A percentile compares a stretch with the other conserved stretches of the same genome.
These are phyloP conservation scores for Oophaga pumilio DNA, from an alignment of 2,113 vertebrate species.

Conservation along the genomic window DNA sequence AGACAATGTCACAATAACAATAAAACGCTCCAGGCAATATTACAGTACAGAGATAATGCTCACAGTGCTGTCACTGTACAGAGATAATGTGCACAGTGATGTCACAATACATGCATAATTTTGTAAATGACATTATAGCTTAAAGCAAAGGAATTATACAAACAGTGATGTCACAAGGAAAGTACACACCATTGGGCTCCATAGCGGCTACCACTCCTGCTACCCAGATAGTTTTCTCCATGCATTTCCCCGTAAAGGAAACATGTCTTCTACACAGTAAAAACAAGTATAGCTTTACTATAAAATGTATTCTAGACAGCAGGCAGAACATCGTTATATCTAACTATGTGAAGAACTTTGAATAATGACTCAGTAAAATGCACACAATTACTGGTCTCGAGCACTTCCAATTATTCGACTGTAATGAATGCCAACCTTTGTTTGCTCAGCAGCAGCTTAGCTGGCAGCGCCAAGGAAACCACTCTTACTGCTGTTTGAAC, in stretches of 20 bases:
- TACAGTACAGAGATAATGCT: too few relatives aligned
- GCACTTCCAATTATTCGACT: not conserved
- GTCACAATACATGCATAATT: too few relatives aligned
- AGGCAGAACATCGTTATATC: not conserved
- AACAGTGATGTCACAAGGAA: too few relatives aligned
- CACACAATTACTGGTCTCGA: constrained; percentile 10
- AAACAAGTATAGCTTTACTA: not conserved
- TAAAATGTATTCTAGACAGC: not conserved
- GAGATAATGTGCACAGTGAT: too few relatives aligned
- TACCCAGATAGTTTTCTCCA: not conserved
- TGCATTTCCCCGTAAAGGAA: not conserved
- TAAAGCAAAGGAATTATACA: too few relatives aligned
- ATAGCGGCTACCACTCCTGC: too few relatives aligned
- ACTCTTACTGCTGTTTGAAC: constrained; percentile 34
- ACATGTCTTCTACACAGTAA: not conserved
- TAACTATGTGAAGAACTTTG: not conserved
- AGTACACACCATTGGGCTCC: too few relatives aligned
- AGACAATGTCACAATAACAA: too few relatives aligned
- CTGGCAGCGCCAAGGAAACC: constrained; percentile 33
- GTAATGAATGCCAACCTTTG: constrained; percentile 36
- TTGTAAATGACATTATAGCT: too few relatives aligned
- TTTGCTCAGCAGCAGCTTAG: constrained; percentile 20
- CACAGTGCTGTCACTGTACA: too few relatives aligned
- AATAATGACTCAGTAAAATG: not conserved
- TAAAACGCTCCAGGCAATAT: too few relatives aligned